phyloP scores from a whole-genome alignment of 2,888 invertebrate genomes.

The Microplitis deprimator region DNA sequence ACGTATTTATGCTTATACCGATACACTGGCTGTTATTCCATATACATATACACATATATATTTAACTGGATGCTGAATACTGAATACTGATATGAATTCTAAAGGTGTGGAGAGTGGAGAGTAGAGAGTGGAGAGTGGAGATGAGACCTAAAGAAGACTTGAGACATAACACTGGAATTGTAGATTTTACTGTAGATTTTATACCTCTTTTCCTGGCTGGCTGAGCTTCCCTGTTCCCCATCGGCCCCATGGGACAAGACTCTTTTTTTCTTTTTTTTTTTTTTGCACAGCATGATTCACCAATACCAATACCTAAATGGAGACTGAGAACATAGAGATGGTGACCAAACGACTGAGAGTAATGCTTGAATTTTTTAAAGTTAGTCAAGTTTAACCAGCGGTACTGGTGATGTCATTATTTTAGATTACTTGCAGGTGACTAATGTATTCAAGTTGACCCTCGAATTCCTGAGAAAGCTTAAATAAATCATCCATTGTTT shows the following conservation, averaged over 20 bases:
- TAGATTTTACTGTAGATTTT: background rate
- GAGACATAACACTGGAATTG: background rate
- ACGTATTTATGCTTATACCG: background rate
- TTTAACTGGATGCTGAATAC: too few relatives aligned
- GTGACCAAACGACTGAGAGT: background rate
- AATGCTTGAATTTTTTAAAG: background rate
- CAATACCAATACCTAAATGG: background rate
- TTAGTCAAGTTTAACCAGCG: constrained; percentile 1
- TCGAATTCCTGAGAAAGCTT: constrained; percentile 3
- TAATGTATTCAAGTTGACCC: constrained; percentile 35
- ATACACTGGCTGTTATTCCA: too few relatives aligned
- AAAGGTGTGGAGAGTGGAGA: background rate
- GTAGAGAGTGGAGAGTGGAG: background rate
- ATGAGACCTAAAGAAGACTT: background rate
- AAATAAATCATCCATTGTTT: constrained; percentile 4
- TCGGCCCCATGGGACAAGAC: background rate
- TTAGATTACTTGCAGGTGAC: constrained; percentile 40
- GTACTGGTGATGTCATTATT: constrained; percentile 26
- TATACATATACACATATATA: too few relatives aligned
- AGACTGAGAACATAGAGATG: background rate
- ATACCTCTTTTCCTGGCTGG: background rate
- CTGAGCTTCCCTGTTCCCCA: background rate
- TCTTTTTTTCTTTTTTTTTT: background rate
- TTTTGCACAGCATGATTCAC: constrained; percentile 1
- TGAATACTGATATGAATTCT: background rate